Conservation (phyloP, 2,113 vertebrate species). For the Gulo gulo region DNA sequence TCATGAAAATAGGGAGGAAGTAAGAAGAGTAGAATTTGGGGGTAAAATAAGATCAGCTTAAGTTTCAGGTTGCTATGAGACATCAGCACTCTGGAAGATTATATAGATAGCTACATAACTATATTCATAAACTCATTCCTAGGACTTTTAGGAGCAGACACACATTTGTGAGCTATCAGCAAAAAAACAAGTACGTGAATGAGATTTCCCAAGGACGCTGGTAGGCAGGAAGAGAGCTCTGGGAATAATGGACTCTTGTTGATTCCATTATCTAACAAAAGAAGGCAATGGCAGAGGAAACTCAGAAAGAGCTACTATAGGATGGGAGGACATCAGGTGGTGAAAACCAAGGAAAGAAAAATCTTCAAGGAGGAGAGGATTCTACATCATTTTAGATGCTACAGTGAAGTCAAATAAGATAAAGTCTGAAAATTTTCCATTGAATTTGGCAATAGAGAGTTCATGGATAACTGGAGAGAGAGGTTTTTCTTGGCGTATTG, state of each 20-base stretch:
- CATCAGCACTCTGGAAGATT: background rate
- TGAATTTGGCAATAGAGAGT: background rate
- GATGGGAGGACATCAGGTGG: background rate
- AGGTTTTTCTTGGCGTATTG: background rate
- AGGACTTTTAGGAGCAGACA: background rate
- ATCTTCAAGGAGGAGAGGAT: background rate
- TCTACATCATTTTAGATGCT: background rate
- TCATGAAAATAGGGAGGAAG: background rate
- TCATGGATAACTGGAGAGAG: background rate
- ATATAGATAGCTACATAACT: background rate
- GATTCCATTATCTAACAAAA: background rate
- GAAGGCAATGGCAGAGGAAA: background rate
- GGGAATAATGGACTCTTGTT: background rate
- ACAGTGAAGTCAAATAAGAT: background rate
- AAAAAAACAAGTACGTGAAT: background rate
- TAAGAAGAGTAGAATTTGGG: background rate
- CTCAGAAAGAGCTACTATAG: background rate
- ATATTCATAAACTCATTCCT: background rate
- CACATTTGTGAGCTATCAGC: background rate
- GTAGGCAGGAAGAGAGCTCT: background rate
- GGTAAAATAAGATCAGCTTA: background rate
- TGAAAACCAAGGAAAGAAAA: background rate
- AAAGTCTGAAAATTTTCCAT: background rate
- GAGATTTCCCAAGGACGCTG: background rate
- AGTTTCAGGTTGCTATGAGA: background rate